Evolutionary conservation across 92 coral and sea anemone species (phyloP).

Genomic region (Desmophyllum pertusum): DNA sequence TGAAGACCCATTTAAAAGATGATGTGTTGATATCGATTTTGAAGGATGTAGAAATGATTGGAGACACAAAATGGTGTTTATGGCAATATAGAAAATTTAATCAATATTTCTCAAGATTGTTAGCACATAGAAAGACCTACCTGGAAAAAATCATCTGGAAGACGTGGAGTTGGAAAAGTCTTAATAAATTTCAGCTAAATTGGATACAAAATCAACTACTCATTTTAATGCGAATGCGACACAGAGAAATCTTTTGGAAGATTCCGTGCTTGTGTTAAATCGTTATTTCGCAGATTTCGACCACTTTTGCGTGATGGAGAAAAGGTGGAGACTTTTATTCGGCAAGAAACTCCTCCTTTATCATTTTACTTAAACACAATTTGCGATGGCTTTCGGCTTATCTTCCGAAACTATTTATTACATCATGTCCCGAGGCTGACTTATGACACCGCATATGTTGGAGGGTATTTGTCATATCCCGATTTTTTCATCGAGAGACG

Average conservation of each 20-base stretch:
- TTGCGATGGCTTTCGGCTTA: not conserved
- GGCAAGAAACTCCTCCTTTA: not conserved
- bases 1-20: not conserved
- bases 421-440: not conserved
- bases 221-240: not conserved
- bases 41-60: too few relatives aligned
- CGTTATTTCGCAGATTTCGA: not conserved
- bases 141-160: not conserved
- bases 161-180: not conserved
- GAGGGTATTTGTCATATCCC: not conserved
- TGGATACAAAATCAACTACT: not conserved
- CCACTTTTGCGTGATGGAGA: not conserved
- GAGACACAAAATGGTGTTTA: not conserved
- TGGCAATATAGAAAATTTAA: not conserved
- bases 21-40: not conserved
- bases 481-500: constrained; percentile 4
- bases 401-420: not conserved
- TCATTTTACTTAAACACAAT: not conserved
- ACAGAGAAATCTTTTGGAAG: not conserved
- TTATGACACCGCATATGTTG: not conserved
- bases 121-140: not conserved
- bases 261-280: not conserved
- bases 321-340: not conserved
- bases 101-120: not conserved
- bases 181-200: too few relatives aligned